Evolutionary conservation across 2,888 invertebrate genomes (phyloP), one percentile per base, ranked within the genome.

Genomic region (Rhingia campestris): DNA sequence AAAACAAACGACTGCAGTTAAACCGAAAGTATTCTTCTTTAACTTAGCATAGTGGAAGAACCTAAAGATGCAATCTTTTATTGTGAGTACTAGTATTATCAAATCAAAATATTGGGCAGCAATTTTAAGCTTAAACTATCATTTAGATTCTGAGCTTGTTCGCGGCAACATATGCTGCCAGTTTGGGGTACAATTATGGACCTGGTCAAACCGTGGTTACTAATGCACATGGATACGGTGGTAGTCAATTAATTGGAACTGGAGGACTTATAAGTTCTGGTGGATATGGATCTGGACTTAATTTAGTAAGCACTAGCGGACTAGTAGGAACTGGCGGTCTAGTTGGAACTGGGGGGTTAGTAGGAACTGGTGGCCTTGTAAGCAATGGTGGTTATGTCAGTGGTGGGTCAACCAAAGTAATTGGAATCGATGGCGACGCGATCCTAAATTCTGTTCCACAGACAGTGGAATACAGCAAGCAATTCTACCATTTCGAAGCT

Each of bases 401-500:
- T 2, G 9, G 56, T n/a, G 6, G 64, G 4, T 14, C n/a, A 4
- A 49, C 32, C 4, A 10, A 30, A n/a, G 5, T 39, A 6, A 7
- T 61, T 10, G 43, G 88, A 84, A 35, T 63, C 4, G 49, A 72
- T 9, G 41, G 33, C 37, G 9, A 10, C 4, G 49, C 49, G 4
- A 6, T 49, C 10, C 2, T 37, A 37, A 9, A 37, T 3, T 37
- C 37, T 3, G 37, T 37, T 37, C 37, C 37, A 37, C 37, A 37
- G 9, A 37, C 37, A 37, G 37, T 37, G 37, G 37, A 37, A 9
- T 37, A 7, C 37, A 37, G 37, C 9, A 37, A 37, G 37, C 37
- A 37, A 37, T 37, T 37, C 37, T 37, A 7, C 37, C 37, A 37
- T 37, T 37, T 37, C 37, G 86, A 87, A 9, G 90, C 89, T 1